Evolutionary conservation across 2,888 invertebrate genomes (phyloP), one percentile per base, ranked within the genome.

Genomic region (Cataglyphis livida): DNA sequence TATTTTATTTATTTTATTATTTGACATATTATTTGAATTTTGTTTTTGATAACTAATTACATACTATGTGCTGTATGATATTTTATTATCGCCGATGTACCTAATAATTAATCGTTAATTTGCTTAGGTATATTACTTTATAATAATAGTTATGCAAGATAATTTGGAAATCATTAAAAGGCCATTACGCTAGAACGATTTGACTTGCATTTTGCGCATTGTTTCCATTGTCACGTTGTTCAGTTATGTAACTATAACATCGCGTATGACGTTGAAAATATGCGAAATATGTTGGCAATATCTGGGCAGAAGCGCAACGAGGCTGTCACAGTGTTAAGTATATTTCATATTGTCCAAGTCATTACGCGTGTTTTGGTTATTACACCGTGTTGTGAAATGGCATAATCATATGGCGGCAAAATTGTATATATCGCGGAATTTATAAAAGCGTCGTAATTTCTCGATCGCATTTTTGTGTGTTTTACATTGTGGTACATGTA

Each of bases 241-340:
- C 4, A 10, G 41, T 61, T 74, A 74, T 10, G 41, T n/a, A 74
- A 74, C 9, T 28, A 28, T 44, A 74, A 61, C 59, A 61, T 59
- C 41, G 48, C 25, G 57, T 15, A 6, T 6, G 65, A 32, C 35
- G n/a, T 44, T 44, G 9, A 25, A 75, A 75, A 51, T 65, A 65
- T 25, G 59, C 18, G 35, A 21, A 44, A 3, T 48, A 75, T 41
- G 32, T 12, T 18, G 54, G 38, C 28, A 41, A 57, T 66, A 57
- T 66, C 28, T 21, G 10, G 9, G 15, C n/a, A 18, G 9, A 25
- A 64, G 4, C n/a, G n/a, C 4, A 57, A 68, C 15, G 25, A 5
- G 12, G 12, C 7, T 15, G n/a, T 76, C n/a, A 54, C 25, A 38
- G 38, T 10, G 32, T 66, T 28, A 48, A 28, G 12, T 41, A 15